These are phyloP conservation scores for Drosophila neonasuta DNA, from an alignment of 2,888 invertebrate species.

Conservation along the genomic window DNA sequence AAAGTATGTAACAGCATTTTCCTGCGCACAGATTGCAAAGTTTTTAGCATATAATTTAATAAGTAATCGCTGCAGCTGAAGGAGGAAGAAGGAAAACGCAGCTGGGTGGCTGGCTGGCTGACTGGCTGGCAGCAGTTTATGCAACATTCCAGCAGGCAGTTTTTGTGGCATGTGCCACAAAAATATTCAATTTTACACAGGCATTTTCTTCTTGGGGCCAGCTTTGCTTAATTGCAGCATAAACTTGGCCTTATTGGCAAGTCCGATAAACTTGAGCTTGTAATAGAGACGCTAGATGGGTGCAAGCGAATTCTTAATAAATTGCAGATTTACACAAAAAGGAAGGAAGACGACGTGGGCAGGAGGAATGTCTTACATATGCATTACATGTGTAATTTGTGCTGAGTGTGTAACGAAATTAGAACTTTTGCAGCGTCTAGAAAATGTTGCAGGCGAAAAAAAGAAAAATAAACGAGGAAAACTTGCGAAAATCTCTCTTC, in stretches of 20 bases:
- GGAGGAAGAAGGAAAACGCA: background rate
- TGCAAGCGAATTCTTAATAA: conserved; percentile 54
- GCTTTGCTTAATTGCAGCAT: conserved; percentile 68
- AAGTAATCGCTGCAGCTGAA: conserved; percentile 55
- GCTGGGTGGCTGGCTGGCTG: background rate
- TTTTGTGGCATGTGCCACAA: conserved; percentile 44
- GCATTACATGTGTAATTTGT: conserved; percentile 77
- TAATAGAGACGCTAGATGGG: conserved; percentile 48
- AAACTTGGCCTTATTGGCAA: conserved; percentile 69
- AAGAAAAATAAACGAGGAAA: conserved; percentile 18
- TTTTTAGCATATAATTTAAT: conserved; percentile 68
- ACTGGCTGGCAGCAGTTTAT: conserved; percentile 19
- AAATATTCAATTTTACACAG: conserved; percentile 60
- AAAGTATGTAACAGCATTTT: conserved; percentile 42
- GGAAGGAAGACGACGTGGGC: background rate
- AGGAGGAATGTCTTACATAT: conserved; percentile 54
- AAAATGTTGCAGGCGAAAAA: conserved; percentile 22
- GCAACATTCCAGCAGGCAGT: conserved; percentile 37
- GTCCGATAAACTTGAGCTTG: conserved; percentile 69
- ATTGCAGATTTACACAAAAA: conserved; percentile 45
- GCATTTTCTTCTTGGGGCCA: conserved; percentile 27
- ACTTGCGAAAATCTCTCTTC: conserved; percentile 45
- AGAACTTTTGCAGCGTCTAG: conserved; percentile 58
- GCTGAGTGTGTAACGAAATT: conserved; percentile 69
- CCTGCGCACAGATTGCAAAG: conserved; percentile 45